These are phyloP conservation scores for Acipenser transmontanus DNA, from an alignment of 2,797 vertebrate species.

Conservation along the genomic window DNA sequence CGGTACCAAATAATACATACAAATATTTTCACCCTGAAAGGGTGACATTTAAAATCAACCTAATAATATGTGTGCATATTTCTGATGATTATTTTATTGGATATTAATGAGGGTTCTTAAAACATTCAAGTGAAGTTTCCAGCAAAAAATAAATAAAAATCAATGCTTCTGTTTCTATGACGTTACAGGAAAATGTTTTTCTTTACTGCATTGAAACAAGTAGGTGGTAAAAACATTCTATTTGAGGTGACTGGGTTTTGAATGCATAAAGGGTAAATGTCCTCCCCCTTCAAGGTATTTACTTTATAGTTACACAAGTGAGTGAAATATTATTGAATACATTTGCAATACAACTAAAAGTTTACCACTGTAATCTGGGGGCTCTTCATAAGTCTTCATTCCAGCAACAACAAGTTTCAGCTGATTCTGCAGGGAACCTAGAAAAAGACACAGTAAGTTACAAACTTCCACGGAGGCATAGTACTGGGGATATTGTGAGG, in stretches of 20 bases:
- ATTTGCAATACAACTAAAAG: neutral
- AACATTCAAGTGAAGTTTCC: too few relatives aligned
- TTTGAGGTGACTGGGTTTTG: neutral
- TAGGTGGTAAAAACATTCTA: too few relatives aligned
- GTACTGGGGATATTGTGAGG: neutral
- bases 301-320: too few relatives aligned
- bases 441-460: neutral
- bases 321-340: neutral
- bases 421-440: slow-evolving; percentile 43
- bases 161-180: too few relatives aligned
- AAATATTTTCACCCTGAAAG: too few relatives aligned
- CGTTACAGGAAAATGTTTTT: too few relatives aligned
- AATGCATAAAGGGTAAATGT: neutral
- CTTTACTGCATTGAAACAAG: too few relatives aligned
- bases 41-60: too few relatives aligned
- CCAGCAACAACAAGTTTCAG: slow-evolving; percentile 59
- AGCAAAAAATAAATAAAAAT: neutral
- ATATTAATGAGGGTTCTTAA: too few relatives aligned
- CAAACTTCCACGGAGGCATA: neutral
- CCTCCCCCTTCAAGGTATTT: neutral
- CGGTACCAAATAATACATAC: too few relatives aligned
- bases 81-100: too few relatives aligned
- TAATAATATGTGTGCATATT: too few relatives aligned
- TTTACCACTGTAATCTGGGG: slow-evolving; percentile 77
- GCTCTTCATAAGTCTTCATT: slow-evolving; percentile 60